phyloP scores from a whole-genome alignment of 2,888 invertebrate species.

The Hartigia nigra region DNA sequence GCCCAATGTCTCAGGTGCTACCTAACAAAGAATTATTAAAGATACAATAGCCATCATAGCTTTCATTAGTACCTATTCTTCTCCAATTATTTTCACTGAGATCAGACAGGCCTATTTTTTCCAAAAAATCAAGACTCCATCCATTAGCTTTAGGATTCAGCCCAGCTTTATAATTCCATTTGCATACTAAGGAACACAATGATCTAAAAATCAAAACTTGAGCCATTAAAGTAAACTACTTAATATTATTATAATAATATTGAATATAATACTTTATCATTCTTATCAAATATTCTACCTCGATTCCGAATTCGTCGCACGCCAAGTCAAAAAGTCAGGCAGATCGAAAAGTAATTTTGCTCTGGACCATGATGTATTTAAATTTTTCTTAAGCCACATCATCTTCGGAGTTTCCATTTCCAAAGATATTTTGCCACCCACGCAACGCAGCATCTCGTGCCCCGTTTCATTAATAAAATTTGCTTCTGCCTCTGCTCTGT shows the following conservation, averaged over 20 bases:
- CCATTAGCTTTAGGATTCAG: conserved; percentile 67
- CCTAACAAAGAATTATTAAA: neutral
- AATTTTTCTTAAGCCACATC: conserved; percentile 87
- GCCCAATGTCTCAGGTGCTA: neutral
- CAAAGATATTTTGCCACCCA: conserved; percentile 92
- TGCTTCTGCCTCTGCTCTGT: conserved; percentile 85
- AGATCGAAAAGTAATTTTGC: conserved; percentile 88
- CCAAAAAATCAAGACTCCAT: conserved; percentile 83
- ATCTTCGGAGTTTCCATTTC: conserved; percentile 98
- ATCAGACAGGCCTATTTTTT: conserved; percentile 80
- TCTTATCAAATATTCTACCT: conserved; percentile 64
- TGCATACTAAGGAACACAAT: conserved; percentile 91
- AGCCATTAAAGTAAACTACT: conserved; percentile 2
- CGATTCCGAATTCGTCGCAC: conserved; percentile 80
- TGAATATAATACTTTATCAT: neutral
- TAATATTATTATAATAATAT: conserved; percentile 15
- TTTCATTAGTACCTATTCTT: conserved; percentile 72
- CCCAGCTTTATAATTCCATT: conserved; percentile 89
- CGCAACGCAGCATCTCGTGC: conserved; percentile 83
- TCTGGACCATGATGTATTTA: conserved; percentile 76
- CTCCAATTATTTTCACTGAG: conserved; percentile 74
- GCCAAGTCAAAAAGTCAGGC: conserved; percentile 94
- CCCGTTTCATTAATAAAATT: conserved; percentile 80
- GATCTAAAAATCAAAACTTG: conserved; percentile 72
- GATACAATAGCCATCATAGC: neutral